phyloP scores from a whole-genome alignment of 2,113 vertebrate species.

The Potamarius usumacintae region DNA sequence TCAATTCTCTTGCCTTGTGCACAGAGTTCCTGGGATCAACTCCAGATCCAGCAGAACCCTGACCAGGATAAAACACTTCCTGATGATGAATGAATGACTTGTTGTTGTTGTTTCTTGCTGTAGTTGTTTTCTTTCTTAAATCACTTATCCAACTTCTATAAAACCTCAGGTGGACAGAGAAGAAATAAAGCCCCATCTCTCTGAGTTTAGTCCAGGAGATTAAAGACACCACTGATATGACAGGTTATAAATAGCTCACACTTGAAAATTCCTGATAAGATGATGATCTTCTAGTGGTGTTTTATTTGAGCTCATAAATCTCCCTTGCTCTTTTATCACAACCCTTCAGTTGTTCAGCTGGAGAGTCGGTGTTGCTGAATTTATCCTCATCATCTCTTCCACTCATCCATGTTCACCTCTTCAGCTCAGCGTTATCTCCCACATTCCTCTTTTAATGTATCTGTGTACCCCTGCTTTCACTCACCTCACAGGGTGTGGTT shows the following conservation, averaged over 20 bases:
- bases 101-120: not conserved
- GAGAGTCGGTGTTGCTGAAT: not conserved
- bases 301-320: not conserved
- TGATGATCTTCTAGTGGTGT: not conserved
- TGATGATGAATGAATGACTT: not conserved
- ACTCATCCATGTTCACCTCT: conserved; percentile 5
- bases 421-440: conserved; percentile 2
- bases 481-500: not conserved
- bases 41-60: not conserved
- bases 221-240: not conserved
- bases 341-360: not conserved
- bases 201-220: not conserved
- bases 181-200: not conserved
- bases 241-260: not conserved
- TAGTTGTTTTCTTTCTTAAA: not conserved
- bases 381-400: conserved; percentile 1
- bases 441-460: not conserved
- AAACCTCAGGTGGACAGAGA: not conserved
- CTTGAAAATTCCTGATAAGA: not conserved
- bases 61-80: not conserved
- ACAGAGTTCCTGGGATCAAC: not conserved
- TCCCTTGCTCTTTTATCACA: not conserved
- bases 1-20: not conserved
- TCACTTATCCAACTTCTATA: not conserved
- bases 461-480: not conserved